These are phyloP conservation scores for Polyergus mexicanus DNA, from an alignment of 1,140 invertebrate genomes.

Conservation along the genomic window DNA sequence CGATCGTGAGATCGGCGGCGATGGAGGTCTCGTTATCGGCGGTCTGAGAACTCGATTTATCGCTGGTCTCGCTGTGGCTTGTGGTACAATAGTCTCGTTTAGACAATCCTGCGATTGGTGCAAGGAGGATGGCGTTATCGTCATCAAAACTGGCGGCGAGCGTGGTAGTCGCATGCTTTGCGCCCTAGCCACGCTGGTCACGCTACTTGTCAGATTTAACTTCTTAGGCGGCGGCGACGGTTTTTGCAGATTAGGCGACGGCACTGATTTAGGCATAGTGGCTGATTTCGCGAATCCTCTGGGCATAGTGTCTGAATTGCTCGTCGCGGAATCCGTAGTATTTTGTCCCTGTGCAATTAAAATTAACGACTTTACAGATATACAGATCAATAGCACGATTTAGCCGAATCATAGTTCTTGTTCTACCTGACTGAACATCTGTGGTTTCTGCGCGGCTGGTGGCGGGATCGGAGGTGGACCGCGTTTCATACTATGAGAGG, in stretches of 20 bases:
- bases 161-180: constrained; percentile 87
- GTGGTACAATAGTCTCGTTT: constrained; percentile 78
- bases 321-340: constrained; percentile 61
- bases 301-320: constrained; percentile 67
- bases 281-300: constrained; percentile 86
- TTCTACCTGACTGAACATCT: constrained; percentile 77
- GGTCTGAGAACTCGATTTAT: constrained; percentile 80
- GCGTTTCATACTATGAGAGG: constrained; percentile 81
- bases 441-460: constrained; percentile 86
- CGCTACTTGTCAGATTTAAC: constrained; percentile 78
- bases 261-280: constrained; percentile 87
- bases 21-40: constrained; percentile 83
- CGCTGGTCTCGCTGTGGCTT: constrained; percentile 56
- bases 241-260: constrained; percentile 79
- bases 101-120: constrained; percentile 87
- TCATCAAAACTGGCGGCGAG: constrained; percentile 85
- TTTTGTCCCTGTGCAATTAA: constrained; percentile 39
- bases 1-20: constrained; percentile 78
- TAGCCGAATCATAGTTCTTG: not conserved
- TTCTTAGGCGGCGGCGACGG: constrained; percentile 87
- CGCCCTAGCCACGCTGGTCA: constrained; percentile 84
- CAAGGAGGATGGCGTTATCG: constrained; percentile 81
- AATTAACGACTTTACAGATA: constrained; percentile 35
- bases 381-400: not conserved
- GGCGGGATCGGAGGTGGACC: constrained; percentile 87